Percentiles rank a stretch among this genome's conserved stretches.
phyloP scores from a whole-genome alignment of 2,113 vertebrate genomes.

The Xiphophorus hellerii region DNA sequence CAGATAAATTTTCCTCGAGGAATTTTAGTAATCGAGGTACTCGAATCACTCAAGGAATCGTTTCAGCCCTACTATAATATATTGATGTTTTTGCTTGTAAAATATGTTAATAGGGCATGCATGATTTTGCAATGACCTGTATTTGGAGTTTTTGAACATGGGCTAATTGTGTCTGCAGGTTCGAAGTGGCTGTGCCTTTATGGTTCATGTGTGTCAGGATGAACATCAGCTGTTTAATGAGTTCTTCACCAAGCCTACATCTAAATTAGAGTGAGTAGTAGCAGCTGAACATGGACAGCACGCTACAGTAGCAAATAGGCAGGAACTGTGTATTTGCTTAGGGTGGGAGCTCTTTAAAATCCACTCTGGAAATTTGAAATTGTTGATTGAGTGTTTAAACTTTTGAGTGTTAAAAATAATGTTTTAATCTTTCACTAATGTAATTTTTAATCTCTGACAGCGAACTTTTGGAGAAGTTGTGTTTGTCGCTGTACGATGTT shows the following conservation, averaged over 20 bases:
- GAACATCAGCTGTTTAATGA: conserved; percentile 96
- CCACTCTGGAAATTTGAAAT: background rate
- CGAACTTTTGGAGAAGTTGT: conserved; percentile 94
- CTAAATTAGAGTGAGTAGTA: conserved; percentile 92
- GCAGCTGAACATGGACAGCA: conserved; percentile 2
- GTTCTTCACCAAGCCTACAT: conserved; percentile 94
- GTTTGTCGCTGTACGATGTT: conserved; percentile 94
- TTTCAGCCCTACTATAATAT: no score
- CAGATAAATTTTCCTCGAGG: no score
- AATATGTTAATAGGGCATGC: background rate
- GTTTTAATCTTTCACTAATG: conserved; percentile 11
- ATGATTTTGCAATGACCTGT: background rate
- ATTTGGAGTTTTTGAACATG: background rate
- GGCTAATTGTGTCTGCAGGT: conserved; percentile 78
- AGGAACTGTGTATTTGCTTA: conserved; percentile 32
- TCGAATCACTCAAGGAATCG: no score
- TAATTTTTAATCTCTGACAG: conserved; percentile 68
- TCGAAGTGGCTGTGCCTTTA: conserved; percentile 97
- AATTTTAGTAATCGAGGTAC: no score
- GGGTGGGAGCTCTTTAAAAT: conserved; percentile 7
- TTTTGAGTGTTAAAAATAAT: background rate
- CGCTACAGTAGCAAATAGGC: background rate
- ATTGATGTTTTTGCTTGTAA: no score
- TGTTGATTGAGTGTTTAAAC: background rate
- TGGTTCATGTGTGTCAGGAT: conserved; percentile 98